phyloP scores from a whole-genome alignment of 1,140 invertebrate species.

The Musca vetustissima region DNA sequence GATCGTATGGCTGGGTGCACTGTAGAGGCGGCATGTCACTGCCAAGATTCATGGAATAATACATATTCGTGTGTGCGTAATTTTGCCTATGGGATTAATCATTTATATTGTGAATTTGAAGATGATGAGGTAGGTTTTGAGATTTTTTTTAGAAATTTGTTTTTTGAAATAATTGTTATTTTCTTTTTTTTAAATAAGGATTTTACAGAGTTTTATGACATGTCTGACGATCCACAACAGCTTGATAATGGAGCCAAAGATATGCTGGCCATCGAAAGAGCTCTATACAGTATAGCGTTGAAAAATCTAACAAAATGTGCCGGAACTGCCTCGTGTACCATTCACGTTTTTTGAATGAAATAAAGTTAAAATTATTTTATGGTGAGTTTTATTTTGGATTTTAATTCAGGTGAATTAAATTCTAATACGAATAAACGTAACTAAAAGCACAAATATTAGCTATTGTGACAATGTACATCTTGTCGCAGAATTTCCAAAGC shows the following conservation, averaged over 20 bases:
- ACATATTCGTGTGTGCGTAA: conserved; percentile 77
- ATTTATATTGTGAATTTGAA: conserved; percentile 75
- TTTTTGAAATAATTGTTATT: neutral
- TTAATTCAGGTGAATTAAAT: too few species aligned
- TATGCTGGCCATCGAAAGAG: conserved; percentile 56
- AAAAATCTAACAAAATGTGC: conserved; percentile 43
- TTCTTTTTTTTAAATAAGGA: conserved; percentile 54
- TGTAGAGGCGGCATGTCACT: conserved; percentile 71
- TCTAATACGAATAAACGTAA: too few species aligned
- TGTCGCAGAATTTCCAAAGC: too few species aligned
- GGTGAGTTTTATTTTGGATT: too few species aligned
- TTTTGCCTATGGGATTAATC: conserved; percentile 59
- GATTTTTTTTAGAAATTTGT: neutral
- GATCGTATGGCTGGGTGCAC: conserved; percentile 65
- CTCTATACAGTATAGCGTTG: conserved; percentile 40
- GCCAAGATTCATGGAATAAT: conserved; percentile 81
- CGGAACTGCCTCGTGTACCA: conserved; percentile 35
- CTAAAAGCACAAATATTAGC: too few species aligned
- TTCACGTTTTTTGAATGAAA: conserved; percentile 6
- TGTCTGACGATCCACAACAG: conserved; percentile 69
- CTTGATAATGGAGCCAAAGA: conserved; percentile 64
- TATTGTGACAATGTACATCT: too few species aligned
- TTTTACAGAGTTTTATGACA: conserved; percentile 72
- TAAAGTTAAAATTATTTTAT: too few species aligned
- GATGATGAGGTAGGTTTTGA: conserved; percentile 72